Conservation (phyloP, 1,140 invertebrate species). For the Drosophila oshimai region DNA sequence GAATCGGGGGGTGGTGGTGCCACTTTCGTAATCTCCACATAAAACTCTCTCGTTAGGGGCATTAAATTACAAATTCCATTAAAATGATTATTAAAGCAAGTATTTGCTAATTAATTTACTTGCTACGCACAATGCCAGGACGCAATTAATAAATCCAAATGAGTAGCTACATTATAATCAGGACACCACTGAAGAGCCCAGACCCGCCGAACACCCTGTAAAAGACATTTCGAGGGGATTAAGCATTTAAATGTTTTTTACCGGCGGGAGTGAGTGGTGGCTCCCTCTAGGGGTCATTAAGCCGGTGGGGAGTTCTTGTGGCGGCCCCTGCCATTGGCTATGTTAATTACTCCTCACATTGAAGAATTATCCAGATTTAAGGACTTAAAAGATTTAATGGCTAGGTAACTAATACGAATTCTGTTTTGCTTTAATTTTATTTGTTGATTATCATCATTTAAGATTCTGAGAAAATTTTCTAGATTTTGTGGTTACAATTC, state of each 20-base stretch:
- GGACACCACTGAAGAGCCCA: background rate
- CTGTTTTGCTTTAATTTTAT: too few relatives aligned
- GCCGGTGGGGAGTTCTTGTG: background rate
- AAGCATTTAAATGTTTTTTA: conserved; percentile 30
- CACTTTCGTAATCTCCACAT: conserved; percentile 70
- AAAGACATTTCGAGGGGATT: conserved; percentile 17
- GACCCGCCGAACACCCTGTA: conserved; percentile 47
- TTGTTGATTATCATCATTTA: background rate
- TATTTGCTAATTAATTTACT: conserved; percentile 82
- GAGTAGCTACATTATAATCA: conserved; percentile 52
- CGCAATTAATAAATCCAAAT: conserved; percentile 81
- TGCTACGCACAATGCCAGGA: conserved; percentile 64
- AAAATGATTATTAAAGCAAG: conserved; percentile 80
- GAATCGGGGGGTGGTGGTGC: background rate
- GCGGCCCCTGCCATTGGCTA: background rate
- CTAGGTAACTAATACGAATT: background rate
- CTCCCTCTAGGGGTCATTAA: conserved; percentile 20
- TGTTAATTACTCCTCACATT: conserved; percentile 26
- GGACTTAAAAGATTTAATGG: background rate
- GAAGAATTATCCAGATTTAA: conserved; percentile 2
- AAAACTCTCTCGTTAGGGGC: conserved; percentile 79
- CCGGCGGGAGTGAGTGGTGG: background rate
- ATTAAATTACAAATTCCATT: conserved; percentile 82
- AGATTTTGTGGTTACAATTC: background rate
- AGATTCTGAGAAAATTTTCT: background rate